Conservation (phyloP, 2,797 vertebrate genomes). For the Alcedo quadribrachys region DNA sequence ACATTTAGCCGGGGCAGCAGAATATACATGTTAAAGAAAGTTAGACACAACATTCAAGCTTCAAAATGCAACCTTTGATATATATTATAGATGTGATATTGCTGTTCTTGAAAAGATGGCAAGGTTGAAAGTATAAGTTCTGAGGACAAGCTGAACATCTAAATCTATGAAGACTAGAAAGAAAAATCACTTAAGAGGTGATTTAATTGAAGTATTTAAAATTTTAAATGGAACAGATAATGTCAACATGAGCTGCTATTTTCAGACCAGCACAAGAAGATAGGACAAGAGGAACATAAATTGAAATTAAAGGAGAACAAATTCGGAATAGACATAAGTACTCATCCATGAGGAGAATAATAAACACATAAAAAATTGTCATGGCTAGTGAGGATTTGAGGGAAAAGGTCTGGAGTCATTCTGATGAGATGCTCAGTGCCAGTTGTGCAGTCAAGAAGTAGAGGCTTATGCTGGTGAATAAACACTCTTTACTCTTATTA, state of each 20-base stretch:
- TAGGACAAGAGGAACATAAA: conserved; percentile 65
- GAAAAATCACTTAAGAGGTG: conserved; percentile 64
- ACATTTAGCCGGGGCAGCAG: conserved; percentile 14
- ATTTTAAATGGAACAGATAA: conserved; percentile 69
- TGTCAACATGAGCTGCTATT: conserved; percentile 70
- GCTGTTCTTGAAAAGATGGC: conserved; percentile 57
- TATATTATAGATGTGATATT: conserved; percentile 57
- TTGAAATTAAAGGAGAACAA: conserved; percentile 71
- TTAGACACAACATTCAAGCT: conserved; percentile 32
- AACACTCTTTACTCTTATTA: neutral
- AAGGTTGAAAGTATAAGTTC: conserved; percentile 68
- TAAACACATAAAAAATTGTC: conserved; percentile 50
- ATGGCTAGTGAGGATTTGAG: conserved; percentile 30
- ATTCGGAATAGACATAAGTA: conserved; percentile 63
- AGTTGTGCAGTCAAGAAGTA: neutral
- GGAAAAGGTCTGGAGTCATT: conserved; percentile 30
- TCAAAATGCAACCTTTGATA: conserved; percentile 24
- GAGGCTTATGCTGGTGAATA: neutral
- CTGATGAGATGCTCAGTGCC: neutral
- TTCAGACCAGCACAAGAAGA: conserved; percentile 60
- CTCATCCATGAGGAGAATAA: conserved; percentile 64
- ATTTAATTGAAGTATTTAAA: conserved; percentile 75
- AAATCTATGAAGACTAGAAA: conserved; percentile 53
- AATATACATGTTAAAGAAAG: neutral
- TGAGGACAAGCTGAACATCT: conserved; percentile 61